A percentile compares a stretch with the other conserved stretches of the same genome.
phyloP scores from a whole-genome alignment of 2,888 invertebrate genomes.

The Brachynemurus nebulosus region DNA sequence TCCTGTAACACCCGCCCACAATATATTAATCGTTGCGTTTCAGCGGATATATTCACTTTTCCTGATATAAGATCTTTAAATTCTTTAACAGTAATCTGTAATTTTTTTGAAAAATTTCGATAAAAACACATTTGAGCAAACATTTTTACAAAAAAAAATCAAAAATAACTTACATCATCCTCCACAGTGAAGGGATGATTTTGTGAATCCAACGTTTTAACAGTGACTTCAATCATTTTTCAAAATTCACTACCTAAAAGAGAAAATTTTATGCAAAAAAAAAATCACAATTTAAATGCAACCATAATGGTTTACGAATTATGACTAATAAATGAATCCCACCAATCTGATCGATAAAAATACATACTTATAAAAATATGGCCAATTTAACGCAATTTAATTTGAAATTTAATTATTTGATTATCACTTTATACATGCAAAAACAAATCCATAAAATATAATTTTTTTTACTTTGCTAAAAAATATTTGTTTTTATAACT shows the following conservation, averaged over 20 bases:
- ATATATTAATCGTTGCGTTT: conserved; percentile 81
- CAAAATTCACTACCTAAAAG: not conserved
- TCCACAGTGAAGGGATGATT: conserved; percentile 71
- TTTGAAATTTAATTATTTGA: no score
- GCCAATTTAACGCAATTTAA: no score
- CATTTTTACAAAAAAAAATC: conserved; percentile 4
- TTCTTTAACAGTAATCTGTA: conserved; percentile 63
- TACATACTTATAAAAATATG: no score
- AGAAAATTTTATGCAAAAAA: not conserved
- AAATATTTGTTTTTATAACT: no score
- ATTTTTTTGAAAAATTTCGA: conserved; percentile 13
- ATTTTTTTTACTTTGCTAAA: no score
- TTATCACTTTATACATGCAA: no score
- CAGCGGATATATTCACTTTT: conserved; percentile 63
- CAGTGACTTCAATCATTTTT: conserved; percentile 68
- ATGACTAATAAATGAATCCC: no score
- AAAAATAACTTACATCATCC: conserved; percentile 58
- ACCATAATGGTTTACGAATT: no score
- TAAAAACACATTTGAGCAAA: no score
- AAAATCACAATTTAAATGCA: no score
- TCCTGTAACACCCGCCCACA: conserved; percentile 88
- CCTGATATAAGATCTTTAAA: conserved; percentile 69
- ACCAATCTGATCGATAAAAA: no score
- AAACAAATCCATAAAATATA: no score
- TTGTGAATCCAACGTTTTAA: conserved; percentile 79